phyloP scores from a whole-genome alignment of 2,888 invertebrate species.

The Altica lythri region DNA sequence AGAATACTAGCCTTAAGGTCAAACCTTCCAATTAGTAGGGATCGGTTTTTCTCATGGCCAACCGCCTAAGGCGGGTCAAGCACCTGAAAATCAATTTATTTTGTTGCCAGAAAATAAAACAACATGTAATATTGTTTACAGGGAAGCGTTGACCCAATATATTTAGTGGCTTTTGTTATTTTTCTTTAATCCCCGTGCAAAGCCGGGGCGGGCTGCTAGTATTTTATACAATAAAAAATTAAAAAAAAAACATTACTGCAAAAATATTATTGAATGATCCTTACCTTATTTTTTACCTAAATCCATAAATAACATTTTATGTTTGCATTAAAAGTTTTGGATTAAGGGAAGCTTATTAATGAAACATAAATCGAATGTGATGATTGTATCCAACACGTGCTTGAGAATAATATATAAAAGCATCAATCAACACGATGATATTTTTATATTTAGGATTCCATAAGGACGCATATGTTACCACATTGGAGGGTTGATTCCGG shows the following conservation, averaged over 20 bases:
- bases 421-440: slow-evolving; percentile 28
- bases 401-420: slow-evolving; percentile 28
- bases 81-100: too few relatives aligned
- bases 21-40: too few relatives aligned
- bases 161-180: background rate
- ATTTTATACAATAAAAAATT: too few relatives aligned
- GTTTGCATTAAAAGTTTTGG: background rate
- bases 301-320: background rate
- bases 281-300: background rate
- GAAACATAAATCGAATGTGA: slow-evolving; percentile 24
- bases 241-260: too few relatives aligned
- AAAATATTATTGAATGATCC: background rate
- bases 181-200: background rate
- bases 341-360: slow-evolving; percentile 26
- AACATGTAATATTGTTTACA: too few relatives aligned
- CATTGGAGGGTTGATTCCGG: slow-evolving; percentile 35
- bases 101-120: too few relatives aligned
- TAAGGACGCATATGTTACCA: slow-evolving; percentile 41
- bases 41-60: too few relatives aligned
- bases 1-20: too few relatives aligned
- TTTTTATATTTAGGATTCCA: slow-evolving; percentile 23
- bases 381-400: slow-evolving; percentile 25
- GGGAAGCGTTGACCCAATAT: too few relatives aligned
- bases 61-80: too few relatives aligned
- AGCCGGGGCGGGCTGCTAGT: background rate